These are phyloP conservation scores for Mus pahari DNA, from an alignment of 2,113 vertebrate species.

Conservation along the genomic window DNA sequence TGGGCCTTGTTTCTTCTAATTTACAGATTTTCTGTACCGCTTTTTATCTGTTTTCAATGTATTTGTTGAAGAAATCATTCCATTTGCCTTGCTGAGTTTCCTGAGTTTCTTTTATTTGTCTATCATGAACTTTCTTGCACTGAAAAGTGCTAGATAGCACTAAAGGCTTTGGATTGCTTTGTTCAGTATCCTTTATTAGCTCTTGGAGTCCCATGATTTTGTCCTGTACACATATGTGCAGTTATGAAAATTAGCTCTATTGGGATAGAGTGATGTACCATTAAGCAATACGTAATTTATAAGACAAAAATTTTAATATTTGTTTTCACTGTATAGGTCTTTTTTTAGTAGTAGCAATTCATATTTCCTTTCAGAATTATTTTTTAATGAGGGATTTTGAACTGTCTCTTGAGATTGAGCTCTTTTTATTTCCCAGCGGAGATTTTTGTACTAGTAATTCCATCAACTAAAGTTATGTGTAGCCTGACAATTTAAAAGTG, in stretches of 20 bases:
- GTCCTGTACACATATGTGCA: not conserved
- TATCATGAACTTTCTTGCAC: not conserved
- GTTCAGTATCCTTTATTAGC: not conserved
- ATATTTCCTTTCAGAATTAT: not conserved
- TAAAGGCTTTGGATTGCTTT: not conserved
- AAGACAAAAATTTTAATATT: not conserved
- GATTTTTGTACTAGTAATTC: not conserved
- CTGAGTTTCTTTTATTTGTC: conserved; percentile 11
- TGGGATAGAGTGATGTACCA: not conserved
- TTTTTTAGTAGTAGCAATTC: not conserved
- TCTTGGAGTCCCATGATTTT: not conserved
- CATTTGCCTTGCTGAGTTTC: conserved; percentile 41
- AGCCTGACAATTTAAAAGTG: not conserved
- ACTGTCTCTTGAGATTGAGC: not conserved
- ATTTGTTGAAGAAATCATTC: not conserved
- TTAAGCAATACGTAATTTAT: not conserved
- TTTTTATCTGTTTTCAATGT: not conserved
- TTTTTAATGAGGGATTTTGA: not conserved
- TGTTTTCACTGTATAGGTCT: not conserved
- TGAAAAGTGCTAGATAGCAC: conserved; percentile 5
- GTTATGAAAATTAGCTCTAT: not conserved
- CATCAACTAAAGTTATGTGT: not conserved
- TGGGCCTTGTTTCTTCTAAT: not conserved
- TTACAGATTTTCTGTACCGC: not conserved
- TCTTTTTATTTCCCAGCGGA: not conserved